A percentile compares a stretch with the other conserved stretches of the same genome.
Evolutionary conservation across 2,888 invertebrate genomes (phyloP).

Genomic region (Teleiodes luculella): DNA sequence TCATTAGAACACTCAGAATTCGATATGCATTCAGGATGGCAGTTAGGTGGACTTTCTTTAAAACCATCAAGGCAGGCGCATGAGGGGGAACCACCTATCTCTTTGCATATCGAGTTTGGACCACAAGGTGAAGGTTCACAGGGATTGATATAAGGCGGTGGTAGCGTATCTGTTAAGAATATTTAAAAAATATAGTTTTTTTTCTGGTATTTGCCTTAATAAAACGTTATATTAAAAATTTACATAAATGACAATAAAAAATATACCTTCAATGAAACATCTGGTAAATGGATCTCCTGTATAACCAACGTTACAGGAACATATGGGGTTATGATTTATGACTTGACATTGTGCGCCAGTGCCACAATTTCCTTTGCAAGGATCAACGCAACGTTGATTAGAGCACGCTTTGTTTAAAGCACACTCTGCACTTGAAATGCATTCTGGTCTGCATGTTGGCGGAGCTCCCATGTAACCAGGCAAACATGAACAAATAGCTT

Average conservation of each 20-base stretch:
- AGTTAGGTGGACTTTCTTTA: conserved; percentile 84
- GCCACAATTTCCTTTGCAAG: conserved; percentile 86
- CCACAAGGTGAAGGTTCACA: conserved; percentile 89
- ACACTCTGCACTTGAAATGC: conserved; percentile 84
- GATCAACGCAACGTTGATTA: conserved; percentile 84
- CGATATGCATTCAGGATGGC: conserved; percentile 85
- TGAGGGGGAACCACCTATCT: conserved; percentile 80
- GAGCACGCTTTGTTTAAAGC: conserved; percentile 82
- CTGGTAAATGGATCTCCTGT: conserved; percentile 86
- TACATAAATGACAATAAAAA: no score
- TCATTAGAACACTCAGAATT: conserved; percentile 85
- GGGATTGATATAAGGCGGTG: conserved; percentile 64
- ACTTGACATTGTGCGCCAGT: conserved; percentile 84
- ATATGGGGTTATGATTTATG: conserved; percentile 86
- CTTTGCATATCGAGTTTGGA: conserved; percentile 82
- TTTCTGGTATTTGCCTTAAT: no score
- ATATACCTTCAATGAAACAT: conserved; percentile 80
- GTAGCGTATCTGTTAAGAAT: conserved; percentile 46
- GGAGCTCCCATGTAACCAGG: conserved; percentile 84
- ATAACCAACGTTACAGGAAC: conserved; percentile 81
- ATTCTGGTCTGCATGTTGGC: conserved; percentile 85
- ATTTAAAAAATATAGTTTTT: neutral
- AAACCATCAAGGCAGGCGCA: conserved; percentile 85
- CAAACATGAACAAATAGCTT: conserved; percentile 84
- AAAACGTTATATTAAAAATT: no score